Evolutionary conservation across 2,113 vertebrate genomes (phyloP).

Genomic region (Callionymus lyra): DNA sequence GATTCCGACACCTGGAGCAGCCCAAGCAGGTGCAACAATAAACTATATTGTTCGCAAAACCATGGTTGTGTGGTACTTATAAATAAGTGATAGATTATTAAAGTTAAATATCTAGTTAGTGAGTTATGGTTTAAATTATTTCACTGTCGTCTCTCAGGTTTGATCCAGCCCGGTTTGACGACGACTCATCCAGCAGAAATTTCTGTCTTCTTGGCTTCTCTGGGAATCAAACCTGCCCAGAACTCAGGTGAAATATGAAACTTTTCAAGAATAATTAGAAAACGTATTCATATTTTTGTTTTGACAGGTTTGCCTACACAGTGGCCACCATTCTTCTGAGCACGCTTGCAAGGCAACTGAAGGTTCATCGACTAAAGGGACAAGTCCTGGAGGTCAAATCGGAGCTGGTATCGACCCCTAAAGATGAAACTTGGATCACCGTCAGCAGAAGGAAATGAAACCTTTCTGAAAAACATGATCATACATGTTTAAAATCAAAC

Average conservation of each 20-base stretch:
- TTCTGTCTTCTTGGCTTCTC: slow-evolving; percentile 88
- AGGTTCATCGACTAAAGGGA: slow-evolving; percentile 72
- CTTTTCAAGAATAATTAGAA: no score
- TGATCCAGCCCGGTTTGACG: slow-evolving; percentile 83
- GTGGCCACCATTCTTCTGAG: slow-evolving; percentile 79
- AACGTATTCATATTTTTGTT: neutral
- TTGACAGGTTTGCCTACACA: slow-evolving; percentile 81
- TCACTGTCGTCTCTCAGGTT: slow-evolving; percentile 65
- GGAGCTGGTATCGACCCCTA: slow-evolving; percentile 85
- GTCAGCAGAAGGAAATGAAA: slow-evolving; percentile 75
- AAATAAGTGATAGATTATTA: no score
- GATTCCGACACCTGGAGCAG: slow-evolving; percentile 79
- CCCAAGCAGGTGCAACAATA: slow-evolving; percentile 75
- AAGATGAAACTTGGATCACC: slow-evolving; percentile 90
- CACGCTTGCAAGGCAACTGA: slow-evolving; percentile 73
- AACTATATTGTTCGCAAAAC: neutral
- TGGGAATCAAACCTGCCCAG: slow-evolving; percentile 84
- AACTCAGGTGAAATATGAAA: slow-evolving; percentile 83
- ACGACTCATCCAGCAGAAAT: slow-evolving; percentile 73
- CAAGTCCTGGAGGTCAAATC: slow-evolving; percentile 82
- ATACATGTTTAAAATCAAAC: no score
- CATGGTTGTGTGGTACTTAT: neutral
- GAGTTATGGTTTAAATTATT: no score
- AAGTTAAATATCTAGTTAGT: no score
- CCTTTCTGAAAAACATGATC: no score